Evolutionary conservation across 2,113 vertebrate species (phyloP).

Genomic region (Ginglymostoma cirratum): DNA sequence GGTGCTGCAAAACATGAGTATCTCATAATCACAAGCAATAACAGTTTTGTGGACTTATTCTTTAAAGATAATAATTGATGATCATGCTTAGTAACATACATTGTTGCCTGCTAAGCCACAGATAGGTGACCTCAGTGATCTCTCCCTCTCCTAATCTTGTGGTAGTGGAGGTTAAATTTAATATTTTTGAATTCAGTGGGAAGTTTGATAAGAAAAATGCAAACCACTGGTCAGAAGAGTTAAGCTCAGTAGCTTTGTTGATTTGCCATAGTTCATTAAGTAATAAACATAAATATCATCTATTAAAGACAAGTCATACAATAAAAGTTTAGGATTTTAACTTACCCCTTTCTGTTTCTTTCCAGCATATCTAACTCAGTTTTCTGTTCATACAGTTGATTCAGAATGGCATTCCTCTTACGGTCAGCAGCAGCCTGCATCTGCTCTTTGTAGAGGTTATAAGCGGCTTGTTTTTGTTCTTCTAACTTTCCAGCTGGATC

Average conservation of each 20-base stretch:
- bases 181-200: neutral
- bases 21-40: neutral
- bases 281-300: neutral
- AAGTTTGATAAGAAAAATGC: neutral
- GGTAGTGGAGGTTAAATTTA: neutral
- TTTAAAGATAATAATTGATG: neutral
- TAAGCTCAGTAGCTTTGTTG: neutral
- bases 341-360: conserved; percentile 58
- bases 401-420: conserved; percentile 50
- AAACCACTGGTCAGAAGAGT: neutral
- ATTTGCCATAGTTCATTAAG: neutral
- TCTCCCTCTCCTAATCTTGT: neutral
- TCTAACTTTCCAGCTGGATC: conserved; percentile 43
- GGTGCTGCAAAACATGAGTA: neutral
- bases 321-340: neutral
- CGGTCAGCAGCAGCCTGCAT: conserved; percentile 46
- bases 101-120: neutral
- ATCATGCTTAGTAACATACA: neutral
- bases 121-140: neutral
- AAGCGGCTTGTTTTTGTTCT: conserved; percentile 50
- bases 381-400: conserved; percentile 52
- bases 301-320: neutral
- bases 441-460: conserved; percentile 55
- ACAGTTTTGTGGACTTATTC: neutral
- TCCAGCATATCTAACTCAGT: conserved; percentile 58